Base-by-base conservation (phyloP, 2,888 invertebrate genomes). In the Epistrophe eligans region DNA sequence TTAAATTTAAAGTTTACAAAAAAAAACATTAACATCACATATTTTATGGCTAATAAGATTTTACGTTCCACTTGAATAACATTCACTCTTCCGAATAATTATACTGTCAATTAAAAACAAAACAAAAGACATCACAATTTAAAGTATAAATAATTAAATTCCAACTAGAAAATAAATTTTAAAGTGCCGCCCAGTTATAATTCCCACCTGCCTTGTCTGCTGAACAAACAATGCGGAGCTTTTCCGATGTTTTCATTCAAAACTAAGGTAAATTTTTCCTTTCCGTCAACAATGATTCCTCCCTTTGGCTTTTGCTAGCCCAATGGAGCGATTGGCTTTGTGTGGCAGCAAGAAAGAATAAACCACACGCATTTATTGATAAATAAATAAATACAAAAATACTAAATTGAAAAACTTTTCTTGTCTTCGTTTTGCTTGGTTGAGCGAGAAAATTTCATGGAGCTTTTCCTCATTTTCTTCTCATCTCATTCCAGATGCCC, bases 401-500 rank as follows among this genome's bases (percentile, higher is more conserved):
- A n/a, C n/a, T n/a, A 28, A 28, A 55, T 8, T 28, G 17, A 48
- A 72, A 57, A 50, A 58, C 58, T 62, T 40, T 17, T 62, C 60
- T 40, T 19, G 40, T 32, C 28, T 15, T 52, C 17, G 57, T 45
- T 66, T 74, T 40, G 17, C 38, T 40, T 40, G 43, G 40, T 38
- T 28, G 15, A 38, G 60, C 45, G 40, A 77, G 19, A 82, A 77
- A 85, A 81, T 70, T 77, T 70, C 73, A 64, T 64, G 43, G 60
- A 85, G 81, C 52, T 81, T 85, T 72, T 64, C 72, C 76, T 32
- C 38, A 55, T 89, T 70, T 87, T 80, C 70, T 87, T 79, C 81
- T 80, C 80, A 58, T 89, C 81, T 80, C 80, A 58, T 89, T 91
- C 40, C 84, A 92, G 92, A 89, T 92, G 88, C 90, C 92, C 76